Evolutionary conservation across 2,113 vertebrate species (phyloP).

Genomic region (Podocnemis expansa): DNA sequence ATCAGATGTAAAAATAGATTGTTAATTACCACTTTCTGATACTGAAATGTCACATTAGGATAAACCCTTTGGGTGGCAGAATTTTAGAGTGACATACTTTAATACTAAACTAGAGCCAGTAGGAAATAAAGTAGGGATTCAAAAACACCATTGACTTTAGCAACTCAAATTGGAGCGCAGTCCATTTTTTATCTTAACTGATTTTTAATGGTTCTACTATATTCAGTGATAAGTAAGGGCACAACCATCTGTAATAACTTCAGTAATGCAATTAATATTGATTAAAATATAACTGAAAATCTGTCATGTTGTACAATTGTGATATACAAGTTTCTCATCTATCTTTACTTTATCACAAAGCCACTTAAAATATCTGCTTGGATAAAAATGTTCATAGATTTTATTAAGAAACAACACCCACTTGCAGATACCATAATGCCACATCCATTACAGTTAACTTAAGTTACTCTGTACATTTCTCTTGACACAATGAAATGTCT

Average conservation of each 20-base stretch:
- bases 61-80: neutral
- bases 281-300: conserved; percentile 1
- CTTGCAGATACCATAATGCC: neutral
- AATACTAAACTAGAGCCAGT: neutral
- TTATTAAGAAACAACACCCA: neutral
- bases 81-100: neutral
- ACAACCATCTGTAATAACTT: neutral
- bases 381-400: neutral
- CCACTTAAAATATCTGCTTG: neutral
- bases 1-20: neutral
- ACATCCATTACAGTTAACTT: neutral
- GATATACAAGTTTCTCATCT: neutral
- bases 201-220: neutral
- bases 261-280: neutral
- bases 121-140: neutral
- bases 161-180: neutral
- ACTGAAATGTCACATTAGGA: neutral
- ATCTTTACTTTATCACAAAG: neutral
- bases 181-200: neutral
- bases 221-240: neutral
- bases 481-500: neutral
- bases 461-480: neutral
- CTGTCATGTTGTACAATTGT: neutral
- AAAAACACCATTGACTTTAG: neutral
- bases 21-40: neutral